Evolutionary conservation across 2,888 invertebrate genomes (phyloP).

Genomic region (Spilarctia lutea): DNA sequence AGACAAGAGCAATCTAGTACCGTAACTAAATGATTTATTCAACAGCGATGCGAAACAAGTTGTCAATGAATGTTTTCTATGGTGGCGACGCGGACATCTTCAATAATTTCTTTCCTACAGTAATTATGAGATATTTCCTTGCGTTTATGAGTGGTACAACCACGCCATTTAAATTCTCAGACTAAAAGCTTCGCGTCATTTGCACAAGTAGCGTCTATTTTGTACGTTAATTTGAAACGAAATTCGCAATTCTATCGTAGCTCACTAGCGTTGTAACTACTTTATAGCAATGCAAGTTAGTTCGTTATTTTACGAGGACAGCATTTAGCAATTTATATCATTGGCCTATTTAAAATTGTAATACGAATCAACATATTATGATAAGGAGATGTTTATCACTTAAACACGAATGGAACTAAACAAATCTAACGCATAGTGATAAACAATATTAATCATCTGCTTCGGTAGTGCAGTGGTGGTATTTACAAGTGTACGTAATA

Average conservation of each 20-base stretch:
- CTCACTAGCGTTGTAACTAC: constrained; percentile 9
- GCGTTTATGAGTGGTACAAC: constrained; percentile 3
- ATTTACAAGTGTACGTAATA: too few relatives aligned
- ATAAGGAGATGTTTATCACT: too few relatives aligned
- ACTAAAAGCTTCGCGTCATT: constrained; percentile 48
- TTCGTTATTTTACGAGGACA: constrained; percentile 12
- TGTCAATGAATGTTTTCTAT: not conserved
- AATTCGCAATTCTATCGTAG: constrained; percentile 8
- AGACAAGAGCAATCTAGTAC: not conserved
- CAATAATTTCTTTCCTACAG: not conserved
- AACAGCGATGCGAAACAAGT: not conserved
- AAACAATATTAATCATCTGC: too few relatives aligned
- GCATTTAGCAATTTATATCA: not conserved
- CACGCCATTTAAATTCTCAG: constrained; percentile 44
- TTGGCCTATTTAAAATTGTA: not conserved
- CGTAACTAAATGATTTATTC: not conserved
- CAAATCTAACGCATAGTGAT: not conserved
- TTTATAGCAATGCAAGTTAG: constrained; percentile 12
- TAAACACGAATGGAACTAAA: not conserved
- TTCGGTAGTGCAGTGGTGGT: too few relatives aligned
- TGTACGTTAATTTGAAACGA: constrained; percentile 14
- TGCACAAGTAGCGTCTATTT: constrained; percentile 31
- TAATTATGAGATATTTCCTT: not conserved
- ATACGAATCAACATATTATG: not conserved
- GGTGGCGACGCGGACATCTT: not conserved